These are phyloP conservation scores for Arenaria interpres DNA, from an alignment of 2,113 vertebrate genomes.

Conservation along the genomic window DNA sequence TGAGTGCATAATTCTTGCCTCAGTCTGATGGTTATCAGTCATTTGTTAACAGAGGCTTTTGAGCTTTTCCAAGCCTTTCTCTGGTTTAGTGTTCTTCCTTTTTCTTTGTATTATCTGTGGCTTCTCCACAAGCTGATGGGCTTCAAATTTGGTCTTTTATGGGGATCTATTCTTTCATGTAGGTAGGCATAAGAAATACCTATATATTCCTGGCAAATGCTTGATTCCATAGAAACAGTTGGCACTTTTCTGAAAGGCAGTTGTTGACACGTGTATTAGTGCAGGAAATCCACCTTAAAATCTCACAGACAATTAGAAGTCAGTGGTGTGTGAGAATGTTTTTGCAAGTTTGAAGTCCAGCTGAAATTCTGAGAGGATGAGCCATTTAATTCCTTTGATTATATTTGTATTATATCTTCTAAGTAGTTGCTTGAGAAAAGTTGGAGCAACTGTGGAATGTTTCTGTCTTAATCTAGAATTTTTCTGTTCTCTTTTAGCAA, in stretches of 20 bases:
- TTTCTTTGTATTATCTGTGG: background rate
- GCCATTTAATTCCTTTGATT: background rate
- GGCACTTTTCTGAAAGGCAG: background rate
- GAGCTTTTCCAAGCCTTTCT: background rate
- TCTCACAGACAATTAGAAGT: background rate
- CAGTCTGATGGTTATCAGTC: background rate
- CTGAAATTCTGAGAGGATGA: background rate
- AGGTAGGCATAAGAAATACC: background rate
- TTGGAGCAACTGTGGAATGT: background rate
- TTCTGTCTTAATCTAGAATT: slow-evolving; percentile 49
- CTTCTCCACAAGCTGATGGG: background rate
- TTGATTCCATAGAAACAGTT: background rate
- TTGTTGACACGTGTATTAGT: background rate
- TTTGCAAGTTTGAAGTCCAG: background rate
- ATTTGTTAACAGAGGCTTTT: background rate
- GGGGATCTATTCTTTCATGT: background rate
- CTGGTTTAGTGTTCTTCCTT: background rate
- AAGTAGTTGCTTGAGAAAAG: background rate
- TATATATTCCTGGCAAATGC: background rate
- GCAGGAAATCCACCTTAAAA: background rate
- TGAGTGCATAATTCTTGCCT: background rate
- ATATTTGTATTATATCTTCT: background rate
- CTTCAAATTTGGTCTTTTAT: background rate
- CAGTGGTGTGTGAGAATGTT: background rate
- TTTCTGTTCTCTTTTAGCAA: slow-evolving; percentile 85